These are phyloP conservation scores for Drosophila suboccidentalis DNA, from an alignment of 2,888 invertebrate species.

Conservation along the genomic window DNA sequence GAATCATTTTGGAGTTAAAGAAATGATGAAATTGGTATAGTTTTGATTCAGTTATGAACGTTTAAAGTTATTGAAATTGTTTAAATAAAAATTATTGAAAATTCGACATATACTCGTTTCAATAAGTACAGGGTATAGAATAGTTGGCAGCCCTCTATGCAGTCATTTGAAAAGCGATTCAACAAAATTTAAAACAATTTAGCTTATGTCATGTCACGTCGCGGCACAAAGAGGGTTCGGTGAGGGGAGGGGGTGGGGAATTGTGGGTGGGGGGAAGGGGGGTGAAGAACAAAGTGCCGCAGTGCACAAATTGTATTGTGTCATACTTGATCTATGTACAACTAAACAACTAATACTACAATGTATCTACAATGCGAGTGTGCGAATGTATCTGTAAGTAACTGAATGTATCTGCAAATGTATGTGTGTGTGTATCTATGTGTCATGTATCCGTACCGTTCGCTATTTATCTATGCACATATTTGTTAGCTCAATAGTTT, in stretches of 20 bases:
- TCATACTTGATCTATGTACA: conserved; percentile 60
- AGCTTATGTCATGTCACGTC: conserved; percentile 60
- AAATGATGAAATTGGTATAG: not conserved
- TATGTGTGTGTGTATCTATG: not conserved
- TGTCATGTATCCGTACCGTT: conserved; percentile 20
- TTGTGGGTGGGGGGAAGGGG: conserved; percentile 6
- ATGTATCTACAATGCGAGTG: not conserved
- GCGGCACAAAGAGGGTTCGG: not conserved
- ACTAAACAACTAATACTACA: not conserved
- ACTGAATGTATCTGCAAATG: conserved; percentile 7
- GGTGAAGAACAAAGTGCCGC: conserved; percentile 55
- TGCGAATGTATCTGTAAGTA: not conserved
- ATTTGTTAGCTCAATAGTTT: conserved; percentile 71
- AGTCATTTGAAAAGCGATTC: conserved; percentile 69
- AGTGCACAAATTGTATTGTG: conserved; percentile 68
- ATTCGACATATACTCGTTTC: not conserved
- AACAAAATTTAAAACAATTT: conserved; percentile 77
- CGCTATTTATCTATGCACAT: conserved; percentile 51
- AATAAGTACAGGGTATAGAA: conserved; percentile 1
- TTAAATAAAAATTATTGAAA: not conserved
- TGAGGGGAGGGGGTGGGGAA: not conserved
- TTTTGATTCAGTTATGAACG: not conserved
- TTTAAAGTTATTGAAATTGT: not conserved
- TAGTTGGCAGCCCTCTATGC: conserved; percentile 23
- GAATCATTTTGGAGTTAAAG: not conserved